phyloP scores from a whole-genome alignment of 2,113 vertebrate species.

The Muntiacus reevesi region DNA sequence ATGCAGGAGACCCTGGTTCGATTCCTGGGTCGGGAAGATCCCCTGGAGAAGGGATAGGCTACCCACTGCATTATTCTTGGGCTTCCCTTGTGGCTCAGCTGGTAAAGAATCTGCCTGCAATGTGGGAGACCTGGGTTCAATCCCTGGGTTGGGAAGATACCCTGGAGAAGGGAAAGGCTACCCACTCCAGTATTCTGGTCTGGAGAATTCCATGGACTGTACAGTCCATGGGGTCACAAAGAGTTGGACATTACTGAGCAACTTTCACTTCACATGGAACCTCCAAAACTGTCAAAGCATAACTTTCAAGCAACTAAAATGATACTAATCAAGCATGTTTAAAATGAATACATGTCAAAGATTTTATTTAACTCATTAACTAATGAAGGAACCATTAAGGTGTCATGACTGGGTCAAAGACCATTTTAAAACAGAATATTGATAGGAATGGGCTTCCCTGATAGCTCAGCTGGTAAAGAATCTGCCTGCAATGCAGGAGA shows the following conservation, averaged over 20 bases:
- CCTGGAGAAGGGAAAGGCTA: not conserved
- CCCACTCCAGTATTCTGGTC: not conserved
- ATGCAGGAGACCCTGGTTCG: not conserved
- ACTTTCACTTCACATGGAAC: not conserved
- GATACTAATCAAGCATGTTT: not conserved
- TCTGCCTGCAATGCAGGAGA: not conserved
- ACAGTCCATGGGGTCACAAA: not conserved
- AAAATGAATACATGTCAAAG: not conserved
- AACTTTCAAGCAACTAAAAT: not conserved
- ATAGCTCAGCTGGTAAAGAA: not conserved
- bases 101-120: not conserved
- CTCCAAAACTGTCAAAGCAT: not conserved
- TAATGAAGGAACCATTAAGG: not conserved
- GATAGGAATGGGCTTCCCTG: not conserved
- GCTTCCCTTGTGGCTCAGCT: not conserved
- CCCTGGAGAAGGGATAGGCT: not conserved
- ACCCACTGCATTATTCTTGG: not conserved
- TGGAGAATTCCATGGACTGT: not conserved
- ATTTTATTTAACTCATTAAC: conserved; percentile 8
- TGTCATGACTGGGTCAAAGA: not conserved
- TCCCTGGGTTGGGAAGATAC: not conserved
- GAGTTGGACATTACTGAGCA: not conserved
- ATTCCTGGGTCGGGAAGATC: not conserved
- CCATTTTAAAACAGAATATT: not conserved
- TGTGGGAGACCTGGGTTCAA: not conserved